phyloP scores from a whole-genome alignment of 2,113 vertebrate species.

The Pycnonotus jocosus region DNA sequence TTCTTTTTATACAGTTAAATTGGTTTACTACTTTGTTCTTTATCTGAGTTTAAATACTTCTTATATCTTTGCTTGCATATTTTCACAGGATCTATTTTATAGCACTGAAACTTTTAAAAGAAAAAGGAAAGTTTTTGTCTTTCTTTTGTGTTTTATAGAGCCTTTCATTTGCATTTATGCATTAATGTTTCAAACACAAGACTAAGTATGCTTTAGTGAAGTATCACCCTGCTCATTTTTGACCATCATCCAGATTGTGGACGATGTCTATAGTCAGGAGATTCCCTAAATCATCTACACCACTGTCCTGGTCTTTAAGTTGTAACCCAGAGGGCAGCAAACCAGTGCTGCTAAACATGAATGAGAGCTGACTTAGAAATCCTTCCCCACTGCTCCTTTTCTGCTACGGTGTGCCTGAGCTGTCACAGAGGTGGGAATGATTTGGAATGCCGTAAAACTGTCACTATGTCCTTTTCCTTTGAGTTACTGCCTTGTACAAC shows the following conservation, averaged over 20 bases:
- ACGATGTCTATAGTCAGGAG: rapidly evolving
- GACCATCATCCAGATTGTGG: neutral
- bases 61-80: neutral
- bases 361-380: neutral
- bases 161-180: neutral
- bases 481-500: neutral
- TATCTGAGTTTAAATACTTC: neutral
- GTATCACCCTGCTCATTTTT: neutral
- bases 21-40: constrained; percentile 39
- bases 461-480: neutral
- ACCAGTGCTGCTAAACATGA: neutral
- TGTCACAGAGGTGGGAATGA: neutral
- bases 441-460: neutral
- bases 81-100: neutral
- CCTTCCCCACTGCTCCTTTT: neutral
- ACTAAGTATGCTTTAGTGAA: neutral
- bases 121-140: neutral
- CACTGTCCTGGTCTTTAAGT: neutral
- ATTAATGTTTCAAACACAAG: neutral
- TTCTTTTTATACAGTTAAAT: constrained; percentile 21
- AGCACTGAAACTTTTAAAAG: neutral
- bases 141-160: neutral
- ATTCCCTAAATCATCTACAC: neutral
- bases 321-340: neutral
- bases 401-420: neutral